Evolutionary conservation across 2,888 invertebrate species (phyloP), one percentile per base, ranked within the genome.

Genomic region (Pollenia amentaria): DNA sequence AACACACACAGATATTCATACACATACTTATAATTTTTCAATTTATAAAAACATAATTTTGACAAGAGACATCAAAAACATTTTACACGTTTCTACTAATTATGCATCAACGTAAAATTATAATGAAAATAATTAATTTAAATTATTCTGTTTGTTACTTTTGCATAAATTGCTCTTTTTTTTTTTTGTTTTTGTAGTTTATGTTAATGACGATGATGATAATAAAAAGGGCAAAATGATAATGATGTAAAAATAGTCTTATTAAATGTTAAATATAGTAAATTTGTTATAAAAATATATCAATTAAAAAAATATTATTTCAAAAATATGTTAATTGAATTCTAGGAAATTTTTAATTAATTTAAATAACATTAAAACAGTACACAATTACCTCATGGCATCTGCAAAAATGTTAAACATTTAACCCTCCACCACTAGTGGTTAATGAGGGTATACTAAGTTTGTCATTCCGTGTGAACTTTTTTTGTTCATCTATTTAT

Each of bases 61-160:
- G 78, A 79, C 84, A 72, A 21, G 72, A 38, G 42, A 44, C 42
- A 73, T 84, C 78, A 78, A 84, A 84, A 67, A 44, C 53, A 78
- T 62, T 70, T 76, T 18, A 60, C 85, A 77, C 77, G 60, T 73
- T 53, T 62, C 60, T 48, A 87, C 80, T 80, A 84, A 83, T 83
- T 83, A 86, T 29, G 57, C 69, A 75, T 69, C 73, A 79, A 42
- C 57, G 60, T 60, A 72, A 77, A 65, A 80, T 72, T 82, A 67
- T 73, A 65, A 77, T 73, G 76, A 57, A 77, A 76, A 76, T 77
- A 87, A 87, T 84, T 84, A 87, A 84, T 76, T 87, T 80, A 75
- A 86, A 83, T 86, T 86, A 86, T 75, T 76, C 72, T 73, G 78
- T 78, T 84, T 84, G 73, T 78, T 51, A 62, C 44, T 75, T 78